A percentile compares a stretch with the other conserved stretches of the same genome.
phyloP scores from a whole-genome alignment of 2,888 invertebrate genomes.

The Biston betularia region DNA sequence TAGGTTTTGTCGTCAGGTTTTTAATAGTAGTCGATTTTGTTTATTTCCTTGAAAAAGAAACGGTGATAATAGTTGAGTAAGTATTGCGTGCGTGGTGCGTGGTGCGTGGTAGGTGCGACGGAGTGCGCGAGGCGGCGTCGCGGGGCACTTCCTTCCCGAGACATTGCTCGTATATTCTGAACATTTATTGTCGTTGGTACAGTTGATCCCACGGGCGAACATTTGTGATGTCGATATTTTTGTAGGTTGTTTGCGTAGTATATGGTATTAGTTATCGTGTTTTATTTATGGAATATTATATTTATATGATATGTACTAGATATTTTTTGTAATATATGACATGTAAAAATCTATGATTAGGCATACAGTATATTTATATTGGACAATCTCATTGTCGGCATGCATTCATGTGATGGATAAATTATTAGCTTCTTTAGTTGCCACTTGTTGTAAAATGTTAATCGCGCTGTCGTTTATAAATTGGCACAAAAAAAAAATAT shows the following conservation, averaged over 20 bases:
- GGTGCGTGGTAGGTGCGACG: not conserved
- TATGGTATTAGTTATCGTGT: slow-evolving; percentile 66
- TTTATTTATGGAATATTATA: slow-evolving; percentile 57
- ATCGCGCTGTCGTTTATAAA: slow-evolving; percentile 35
- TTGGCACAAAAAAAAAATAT: slow-evolving; percentile 26
- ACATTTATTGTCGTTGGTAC: slow-evolving; percentile 51
- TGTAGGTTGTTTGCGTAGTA: slow-evolving; percentile 67
- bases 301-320: slow-evolving; percentile 45
- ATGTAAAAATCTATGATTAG: slow-evolving; percentile 45
- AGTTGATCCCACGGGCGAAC: slow-evolving; percentile 64
- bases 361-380: slow-evolving; percentile 38
- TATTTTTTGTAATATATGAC: slow-evolving; percentile 40
- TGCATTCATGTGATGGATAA: slow-evolving; percentile 38
- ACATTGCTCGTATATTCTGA: slow-evolving; percentile 64
- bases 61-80: slow-evolving; percentile 86
- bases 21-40: slow-evolving; percentile 71
- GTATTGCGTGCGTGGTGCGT: slow-evolving; percentile 68
- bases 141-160: slow-evolving; percentile 78
- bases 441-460: slow-evolving; percentile 28
- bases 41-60: slow-evolving; percentile 75
- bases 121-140: slow-evolving; percentile 76
- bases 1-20: slow-evolving; percentile 78
- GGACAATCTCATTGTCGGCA: slow-evolving; percentile 55
- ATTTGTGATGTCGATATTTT: slow-evolving; percentile 73
- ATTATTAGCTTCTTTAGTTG: slow-evolving; percentile 20